Base-by-base conservation (phyloP, 2,113 vertebrate species). In the Chamaetylas fuelleborni region DNA sequence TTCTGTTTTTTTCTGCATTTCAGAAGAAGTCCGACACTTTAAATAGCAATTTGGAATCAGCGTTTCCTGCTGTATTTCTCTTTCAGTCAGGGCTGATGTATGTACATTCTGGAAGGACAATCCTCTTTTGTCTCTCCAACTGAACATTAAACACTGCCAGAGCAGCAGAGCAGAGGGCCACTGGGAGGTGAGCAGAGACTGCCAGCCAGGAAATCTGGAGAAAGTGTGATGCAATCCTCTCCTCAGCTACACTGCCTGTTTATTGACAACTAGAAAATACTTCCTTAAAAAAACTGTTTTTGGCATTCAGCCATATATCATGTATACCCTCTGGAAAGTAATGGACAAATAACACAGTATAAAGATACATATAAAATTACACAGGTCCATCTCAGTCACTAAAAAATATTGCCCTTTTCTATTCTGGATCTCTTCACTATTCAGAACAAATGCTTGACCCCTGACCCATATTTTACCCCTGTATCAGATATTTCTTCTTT, bases 1-100 rank as follows among this genome's bases (percentile, higher is more conserved):
- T 90, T 92, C 80, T 92, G 71, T 65, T 87, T 77, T 77, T 61
- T 38, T 73, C 89, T 92, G 69, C 25, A 58, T 94, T 93, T 95
- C 62, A 88, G 81, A 81, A 79, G 51, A 51, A 57, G 36, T 19
- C 29, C 28, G 0, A n/a, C 51, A 67, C 82, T 86, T 92, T 73
- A 94, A 92, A 74, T 58, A 90, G 67, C 76, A 66, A 69, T 81
- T 90, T 96, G 64, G 78, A 93, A 85, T 79, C 57, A 17, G 61
- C 73, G 70, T 89, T 95, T 95, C 91, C 81, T 85, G 89, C 81
- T 85, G 54, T 85, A 91, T 90, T 95, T 95, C 70, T 95, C 70
- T 82, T 81, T 84, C 31, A 85, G 65, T 51, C 53, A 71, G 19
- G 74, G 65, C 77, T 95, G 93, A 84, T 92, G 43, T 65, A 84